Percentiles rank a stretch among this genome's conserved stretches.
Evolutionary conservation across 2,888 invertebrate genomes (phyloP).

Genomic region (Andrena bucephala): DNA sequence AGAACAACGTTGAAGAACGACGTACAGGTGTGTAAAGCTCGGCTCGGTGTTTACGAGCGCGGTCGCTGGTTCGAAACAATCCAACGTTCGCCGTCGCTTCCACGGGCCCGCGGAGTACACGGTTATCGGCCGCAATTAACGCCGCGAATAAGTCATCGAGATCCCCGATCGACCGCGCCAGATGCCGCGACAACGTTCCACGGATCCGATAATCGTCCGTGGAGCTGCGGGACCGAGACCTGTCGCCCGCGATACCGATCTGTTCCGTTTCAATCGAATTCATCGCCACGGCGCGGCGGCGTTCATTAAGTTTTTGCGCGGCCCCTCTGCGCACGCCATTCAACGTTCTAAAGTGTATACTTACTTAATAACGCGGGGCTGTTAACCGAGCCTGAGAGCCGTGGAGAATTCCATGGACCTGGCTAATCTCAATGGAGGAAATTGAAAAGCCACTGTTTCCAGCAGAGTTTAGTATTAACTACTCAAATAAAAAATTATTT

Average conservation of each 20-base stretch:
- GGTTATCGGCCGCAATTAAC: constrained; percentile 52
- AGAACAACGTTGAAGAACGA: constrained; percentile 27
- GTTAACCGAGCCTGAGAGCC: constrained; percentile 19
- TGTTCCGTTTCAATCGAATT: constrained; percentile 20
- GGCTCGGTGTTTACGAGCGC: constrained; percentile 7
- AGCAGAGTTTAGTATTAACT: not conserved
- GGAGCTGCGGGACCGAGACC: constrained; percentile 13
- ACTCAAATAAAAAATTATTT: too few species aligned
- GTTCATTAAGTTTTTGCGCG: constrained; percentile 44
- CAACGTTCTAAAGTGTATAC: not conserved
- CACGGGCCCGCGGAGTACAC: not conserved
- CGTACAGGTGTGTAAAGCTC: constrained; percentile 25
- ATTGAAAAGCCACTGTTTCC: constrained; percentile 18
- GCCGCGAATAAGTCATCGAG: constrained; percentile 52
- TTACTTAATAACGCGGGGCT: constrained; percentile 7
- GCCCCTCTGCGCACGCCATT: constrained; percentile 21
- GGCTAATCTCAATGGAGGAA: constrained; percentile 14
- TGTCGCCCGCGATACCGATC: constrained; percentile 43
- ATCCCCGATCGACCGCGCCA: constrained; percentile 18
- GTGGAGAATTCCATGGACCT: not conserved
- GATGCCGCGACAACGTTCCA: constrained; percentile 33
- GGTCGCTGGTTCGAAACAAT: constrained; percentile 32
- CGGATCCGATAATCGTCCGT: constrained; percentile 38
- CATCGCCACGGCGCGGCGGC: not conserved
- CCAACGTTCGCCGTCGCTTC: not conserved